Conservation (phyloP, 2,113 vertebrate genomes). For the Odocoileus virginianus region DNA sequence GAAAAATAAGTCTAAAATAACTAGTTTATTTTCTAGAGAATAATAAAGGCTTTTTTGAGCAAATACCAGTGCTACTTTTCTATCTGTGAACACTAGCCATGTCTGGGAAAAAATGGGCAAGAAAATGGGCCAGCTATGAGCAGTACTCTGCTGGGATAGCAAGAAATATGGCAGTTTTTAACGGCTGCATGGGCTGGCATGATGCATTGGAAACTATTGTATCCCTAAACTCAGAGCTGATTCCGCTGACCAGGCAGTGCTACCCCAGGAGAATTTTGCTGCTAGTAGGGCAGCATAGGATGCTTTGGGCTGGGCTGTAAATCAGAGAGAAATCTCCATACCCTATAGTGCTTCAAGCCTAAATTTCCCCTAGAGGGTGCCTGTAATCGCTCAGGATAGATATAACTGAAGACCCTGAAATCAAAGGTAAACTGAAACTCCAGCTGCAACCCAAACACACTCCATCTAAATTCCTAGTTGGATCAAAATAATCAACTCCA, state of each 20-base stretch:
- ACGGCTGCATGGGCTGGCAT: background rate
- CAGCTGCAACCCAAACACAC: background rate
- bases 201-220: background rate
- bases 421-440: background rate
- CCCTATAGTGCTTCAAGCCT: background rate
- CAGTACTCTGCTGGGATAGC: background rate
- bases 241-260: background rate
- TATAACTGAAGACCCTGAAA: background rate
- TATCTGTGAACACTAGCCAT: background rate
- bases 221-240: background rate
- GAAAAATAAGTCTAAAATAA: background rate
- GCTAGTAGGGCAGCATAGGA: background rate
- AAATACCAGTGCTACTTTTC: background rate
- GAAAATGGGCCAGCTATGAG: background rate
- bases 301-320: background rate
- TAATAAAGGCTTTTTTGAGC: background rate
- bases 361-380: background rate
- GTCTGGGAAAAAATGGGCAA: background rate
- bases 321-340: background rate
- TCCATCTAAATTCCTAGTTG: background rate
- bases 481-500: background rate
- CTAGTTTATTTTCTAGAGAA: background rate
- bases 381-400: background rate
- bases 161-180: background rate
- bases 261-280: background rate